phyloP scores from a whole-genome alignment of 30 jellyfish, hydroid and myxozoan species.

The Cassiopea xamachana region DNA sequence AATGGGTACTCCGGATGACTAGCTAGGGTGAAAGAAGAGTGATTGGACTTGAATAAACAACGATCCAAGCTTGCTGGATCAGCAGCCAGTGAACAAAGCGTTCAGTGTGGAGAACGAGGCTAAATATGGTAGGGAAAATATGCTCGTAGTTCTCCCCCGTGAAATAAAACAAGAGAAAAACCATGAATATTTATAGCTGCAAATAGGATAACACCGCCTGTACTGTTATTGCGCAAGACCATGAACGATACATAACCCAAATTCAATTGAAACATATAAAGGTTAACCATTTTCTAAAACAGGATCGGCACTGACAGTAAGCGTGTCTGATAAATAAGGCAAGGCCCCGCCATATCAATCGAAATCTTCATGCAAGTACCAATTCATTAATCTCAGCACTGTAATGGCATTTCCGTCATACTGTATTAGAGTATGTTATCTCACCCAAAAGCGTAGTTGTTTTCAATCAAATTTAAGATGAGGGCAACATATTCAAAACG shows the following conservation, averaged over 20 bases:
- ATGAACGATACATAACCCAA: not conserved
- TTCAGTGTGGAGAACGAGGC: constrained; percentile 26
- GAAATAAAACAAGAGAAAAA: not conserved
- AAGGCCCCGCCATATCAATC: not conserved
- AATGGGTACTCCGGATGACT: too few species aligned
- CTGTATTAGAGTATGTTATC: not conserved
- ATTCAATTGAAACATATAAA: not conserved
- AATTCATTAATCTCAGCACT: not conserved
- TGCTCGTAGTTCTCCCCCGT: constrained; percentile 22
- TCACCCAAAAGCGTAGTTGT: not conserved
- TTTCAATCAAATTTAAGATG: not conserved
- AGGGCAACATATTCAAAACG: not conserved
- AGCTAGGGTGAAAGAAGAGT: too few species aligned
- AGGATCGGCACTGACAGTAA: not conserved
- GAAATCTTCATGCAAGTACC: not conserved
- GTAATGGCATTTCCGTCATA: constrained; percentile 3
- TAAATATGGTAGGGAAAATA: not conserved
- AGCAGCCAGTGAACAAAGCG: too few species aligned
- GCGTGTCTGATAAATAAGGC: not conserved
- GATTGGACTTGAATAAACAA: too few species aligned
- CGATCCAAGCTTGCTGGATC: too few species aligned
- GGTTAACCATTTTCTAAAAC: constrained; percentile 25
- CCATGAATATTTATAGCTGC: constrained; percentile 20
- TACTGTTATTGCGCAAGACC: constrained; percentile 15
- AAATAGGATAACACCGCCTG: constrained; percentile 17